A percentile compares a stretch with the other conserved stretches of the same genome.
phyloP scores from a whole-genome alignment of 2,888 invertebrate species.

The Trichacis sp. region DNA sequence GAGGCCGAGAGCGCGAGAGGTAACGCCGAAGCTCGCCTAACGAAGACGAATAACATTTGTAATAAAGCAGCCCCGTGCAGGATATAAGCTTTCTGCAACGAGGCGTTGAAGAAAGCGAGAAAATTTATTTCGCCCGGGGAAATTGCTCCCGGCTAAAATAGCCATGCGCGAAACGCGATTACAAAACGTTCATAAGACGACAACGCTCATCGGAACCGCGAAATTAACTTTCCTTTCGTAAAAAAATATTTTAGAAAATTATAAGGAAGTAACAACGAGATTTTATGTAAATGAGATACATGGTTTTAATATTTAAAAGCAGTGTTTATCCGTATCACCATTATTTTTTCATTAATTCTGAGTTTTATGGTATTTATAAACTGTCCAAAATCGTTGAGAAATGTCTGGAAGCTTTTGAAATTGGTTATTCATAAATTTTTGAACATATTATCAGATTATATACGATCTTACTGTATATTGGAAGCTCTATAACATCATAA shows the following conservation, averaged over 20 bases:
- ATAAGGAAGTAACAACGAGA: too few relatives aligned
- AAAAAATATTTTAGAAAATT: background rate
- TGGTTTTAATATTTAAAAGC: too few relatives aligned
- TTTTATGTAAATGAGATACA: too few relatives aligned
- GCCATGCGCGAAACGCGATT: conserved; percentile 46
- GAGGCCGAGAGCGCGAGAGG: conserved; percentile 22
- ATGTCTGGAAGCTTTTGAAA: too few relatives aligned
- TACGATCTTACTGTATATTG: too few relatives aligned
- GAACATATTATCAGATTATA: too few relatives aligned
- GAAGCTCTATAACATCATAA: too few relatives aligned
- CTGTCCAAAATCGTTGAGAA: too few relatives aligned
- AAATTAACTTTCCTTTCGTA: background rate
- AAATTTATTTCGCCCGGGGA: conserved; percentile 36
- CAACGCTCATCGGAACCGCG: conserved; percentile 12
- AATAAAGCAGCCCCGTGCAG: conserved; percentile 32
- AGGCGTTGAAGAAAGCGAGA: conserved; percentile 37
- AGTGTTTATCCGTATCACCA: too few relatives aligned
- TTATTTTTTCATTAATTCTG: too few relatives aligned
- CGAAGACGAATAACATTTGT: conserved; percentile 46
- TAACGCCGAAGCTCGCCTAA: conserved; percentile 35
- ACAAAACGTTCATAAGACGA: conserved; percentile 39
- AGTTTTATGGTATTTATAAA: too few relatives aligned
- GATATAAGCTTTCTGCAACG: conserved; percentile 31
- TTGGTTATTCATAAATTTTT: too few relatives aligned
- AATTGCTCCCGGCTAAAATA: conserved; percentile 41